These are phyloP conservation scores for Melanotaenia trifasciata DNA, from an alignment of 2,797 vertebrate species.

Conservation along the genomic window DNA sequence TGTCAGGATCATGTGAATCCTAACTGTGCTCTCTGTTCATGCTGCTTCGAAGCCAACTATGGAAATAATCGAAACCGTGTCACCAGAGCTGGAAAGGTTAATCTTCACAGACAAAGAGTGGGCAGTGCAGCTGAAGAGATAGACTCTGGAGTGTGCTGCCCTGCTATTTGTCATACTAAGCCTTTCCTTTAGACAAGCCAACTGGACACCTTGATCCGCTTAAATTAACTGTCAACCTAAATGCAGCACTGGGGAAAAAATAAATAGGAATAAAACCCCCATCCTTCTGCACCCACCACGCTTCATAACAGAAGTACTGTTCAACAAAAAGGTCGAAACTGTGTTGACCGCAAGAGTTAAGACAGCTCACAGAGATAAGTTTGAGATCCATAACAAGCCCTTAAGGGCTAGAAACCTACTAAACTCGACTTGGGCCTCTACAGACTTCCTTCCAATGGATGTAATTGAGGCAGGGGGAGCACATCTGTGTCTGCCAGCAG, in stretches of 20 bases:
- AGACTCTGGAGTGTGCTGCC: slow-evolving; percentile 75
- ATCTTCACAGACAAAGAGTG: slow-evolving; percentile 76
- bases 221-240: slow-evolving; percentile 86
- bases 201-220: slow-evolving; percentile 81
- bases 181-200: slow-evolving; percentile 76
- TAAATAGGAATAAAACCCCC: slow-evolving; percentile 59
- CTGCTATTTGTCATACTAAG: slow-evolving; percentile 82
- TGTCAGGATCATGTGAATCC: slow-evolving; percentile 50
- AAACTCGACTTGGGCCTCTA: slow-evolving; percentile 54
- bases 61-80: slow-evolving; percentile 76
- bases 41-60: slow-evolving; percentile 53
- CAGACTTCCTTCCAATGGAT: slow-evolving; percentile 23
- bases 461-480: slow-evolving; percentile 50
- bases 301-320: slow-evolving; percentile 49
- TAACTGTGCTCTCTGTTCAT: slow-evolving; percentile 24
- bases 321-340: slow-evolving; percentile 61
- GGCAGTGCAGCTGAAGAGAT: slow-evolving; percentile 69
- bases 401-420: slow-evolving; percentile 57
- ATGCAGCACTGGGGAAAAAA: slow-evolving; percentile 65
- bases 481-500: slow-evolving; percentile 29
- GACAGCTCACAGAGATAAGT: slow-evolving; percentile 64
- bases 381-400: slow-evolving; percentile 73
- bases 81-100: slow-evolving; percentile 77
- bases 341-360: slow-evolving; percentile 53
- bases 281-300: slow-evolving; percentile 20